phyloP scores from a whole-genome alignment of 1,140 invertebrate genomes.

The Drosophila nebulosa region DNA sequence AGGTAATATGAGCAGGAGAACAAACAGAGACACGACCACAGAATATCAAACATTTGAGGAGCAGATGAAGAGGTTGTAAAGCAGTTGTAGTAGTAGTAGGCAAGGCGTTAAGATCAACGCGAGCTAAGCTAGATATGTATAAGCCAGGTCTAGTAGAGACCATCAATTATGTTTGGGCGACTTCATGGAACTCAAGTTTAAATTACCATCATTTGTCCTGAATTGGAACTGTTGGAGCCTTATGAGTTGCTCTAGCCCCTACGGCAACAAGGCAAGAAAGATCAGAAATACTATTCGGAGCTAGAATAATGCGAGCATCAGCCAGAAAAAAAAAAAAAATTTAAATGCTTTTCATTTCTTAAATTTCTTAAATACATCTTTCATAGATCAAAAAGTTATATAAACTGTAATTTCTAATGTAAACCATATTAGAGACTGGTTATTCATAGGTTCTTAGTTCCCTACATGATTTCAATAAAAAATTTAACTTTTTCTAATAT shows the following conservation, averaged over 20 bases:
- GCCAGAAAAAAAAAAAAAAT: too few species aligned
- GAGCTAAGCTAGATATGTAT: neutral
- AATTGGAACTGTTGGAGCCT: neutral
- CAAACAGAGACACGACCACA: conserved; percentile 51
- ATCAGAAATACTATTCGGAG: too few species aligned
- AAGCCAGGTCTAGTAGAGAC: neutral
- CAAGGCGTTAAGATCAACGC: conserved; percentile 11
- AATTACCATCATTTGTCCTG: conserved; percentile 20
- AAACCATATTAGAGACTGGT: too few species aligned
- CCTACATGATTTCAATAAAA: too few species aligned
- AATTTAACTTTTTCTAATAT: too few species aligned
- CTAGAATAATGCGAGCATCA: too few species aligned
- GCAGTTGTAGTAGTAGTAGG: conserved; percentile 3
- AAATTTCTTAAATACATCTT: too few species aligned
- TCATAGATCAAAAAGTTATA: too few species aligned
- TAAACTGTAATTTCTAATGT: too few species aligned
- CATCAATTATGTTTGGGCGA: conserved; percentile 27
- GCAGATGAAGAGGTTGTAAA: conserved; percentile 15
- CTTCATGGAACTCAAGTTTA: conserved; percentile 7
- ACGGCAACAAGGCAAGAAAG: neutral
- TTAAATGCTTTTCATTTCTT: too few species aligned
- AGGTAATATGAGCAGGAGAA: conserved; percentile 50
- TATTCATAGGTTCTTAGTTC: too few species aligned
- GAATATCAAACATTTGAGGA: conserved; percentile 52
- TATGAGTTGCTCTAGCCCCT: conserved; percentile 6